Conservation (phyloP, 2,113 vertebrate genomes). For the Siniperca chuatsi region DNA sequence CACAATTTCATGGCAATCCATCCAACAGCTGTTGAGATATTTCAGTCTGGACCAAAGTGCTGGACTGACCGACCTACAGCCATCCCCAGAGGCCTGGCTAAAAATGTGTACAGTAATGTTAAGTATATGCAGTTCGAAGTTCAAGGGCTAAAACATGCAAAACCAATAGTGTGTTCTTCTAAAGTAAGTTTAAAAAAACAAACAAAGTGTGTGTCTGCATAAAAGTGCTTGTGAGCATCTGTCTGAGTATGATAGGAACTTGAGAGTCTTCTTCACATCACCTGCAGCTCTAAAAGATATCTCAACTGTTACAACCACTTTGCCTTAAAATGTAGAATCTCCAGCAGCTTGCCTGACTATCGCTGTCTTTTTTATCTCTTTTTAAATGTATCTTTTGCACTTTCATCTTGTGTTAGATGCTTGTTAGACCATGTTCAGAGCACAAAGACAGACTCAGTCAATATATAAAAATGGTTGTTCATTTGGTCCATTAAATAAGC, state of each 20-base stretch:
- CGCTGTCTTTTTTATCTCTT: not conserved
- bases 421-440: conserved; percentile 8
- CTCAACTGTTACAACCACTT: conserved; percentile 24
- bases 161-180: not conserved
- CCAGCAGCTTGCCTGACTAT: conserved; percentile 2
- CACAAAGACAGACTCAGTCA: conserved; percentile 8
- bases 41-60: not conserved
- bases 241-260: not conserved
- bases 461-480: not conserved
- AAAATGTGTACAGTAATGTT: not conserved
- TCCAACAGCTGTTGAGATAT: not conserved
- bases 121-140: not conserved
- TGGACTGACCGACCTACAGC: not conserved
- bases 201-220: not conserved
- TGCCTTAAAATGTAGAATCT: conserved; percentile 34
- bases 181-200: too few relatives aligned
- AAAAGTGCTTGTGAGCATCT: conserved; percentile 2
- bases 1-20: not conserved
- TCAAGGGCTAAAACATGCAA: not conserved
- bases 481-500: conserved; percentile 14
- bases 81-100: not conserved
- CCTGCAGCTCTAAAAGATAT: conserved; percentile 28
- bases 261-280: not conserved
- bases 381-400: not conserved
- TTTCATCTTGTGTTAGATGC: conserved; percentile 9